Percentiles rank a stretch among this genome's conserved stretches.
These are phyloP conservation scores for Thomomys bottae DNA, from an alignment of 2,113 vertebrate genomes.

Conservation along the genomic window DNA sequence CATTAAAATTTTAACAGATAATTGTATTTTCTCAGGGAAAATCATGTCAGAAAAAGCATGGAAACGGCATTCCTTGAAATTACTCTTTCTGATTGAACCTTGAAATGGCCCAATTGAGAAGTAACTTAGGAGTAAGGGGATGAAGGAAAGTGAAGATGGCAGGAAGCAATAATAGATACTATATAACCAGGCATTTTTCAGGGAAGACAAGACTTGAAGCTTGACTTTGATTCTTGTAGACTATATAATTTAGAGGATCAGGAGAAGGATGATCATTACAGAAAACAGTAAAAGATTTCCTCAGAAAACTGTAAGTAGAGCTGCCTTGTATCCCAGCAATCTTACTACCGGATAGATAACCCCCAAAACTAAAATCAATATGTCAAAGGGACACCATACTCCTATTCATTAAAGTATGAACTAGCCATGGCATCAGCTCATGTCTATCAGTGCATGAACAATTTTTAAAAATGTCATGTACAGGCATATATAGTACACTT, in stretches of 20 bases:
- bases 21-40: conserved; percentile 6
- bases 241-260: neutral
- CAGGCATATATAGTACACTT: neutral
- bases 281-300: neutral
- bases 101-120: neutral
- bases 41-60: neutral
- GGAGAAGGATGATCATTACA: neutral
- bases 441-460: no score
- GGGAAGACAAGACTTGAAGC: neutral
- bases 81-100: conserved; percentile 9
- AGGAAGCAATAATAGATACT: neutral
- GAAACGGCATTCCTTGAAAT: neutral
- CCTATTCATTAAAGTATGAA: neutral
- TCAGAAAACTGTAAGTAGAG: neutral
- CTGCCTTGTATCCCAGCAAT: neutral
- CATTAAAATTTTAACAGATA: conserved; percentile 22
- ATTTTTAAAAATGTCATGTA: neutral
- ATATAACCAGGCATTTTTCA: neutral
- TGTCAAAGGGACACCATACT: no score
- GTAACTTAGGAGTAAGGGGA: neutral
- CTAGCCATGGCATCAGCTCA: neutral
- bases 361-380: neutral
- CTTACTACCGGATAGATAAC: neutral
- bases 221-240: neutral
- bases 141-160: neutral